Evolutionary conservation across 2,888 invertebrate species (phyloP), one percentile per base, ranked within the genome.

Genomic region (Tenthredo distinguenda): DNA sequence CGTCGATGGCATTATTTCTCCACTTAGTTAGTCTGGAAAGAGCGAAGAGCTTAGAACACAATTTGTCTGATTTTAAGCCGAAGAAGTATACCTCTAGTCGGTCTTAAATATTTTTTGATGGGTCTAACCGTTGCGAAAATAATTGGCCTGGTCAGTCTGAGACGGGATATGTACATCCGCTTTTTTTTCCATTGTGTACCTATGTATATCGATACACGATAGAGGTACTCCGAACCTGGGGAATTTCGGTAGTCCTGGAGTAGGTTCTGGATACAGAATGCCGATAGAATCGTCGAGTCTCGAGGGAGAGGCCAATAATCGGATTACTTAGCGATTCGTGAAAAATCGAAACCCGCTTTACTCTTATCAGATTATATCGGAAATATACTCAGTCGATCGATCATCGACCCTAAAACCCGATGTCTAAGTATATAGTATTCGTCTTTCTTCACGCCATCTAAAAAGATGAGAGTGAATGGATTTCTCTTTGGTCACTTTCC

Each of bases 311-410:
- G 15, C 21, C 72, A 43, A 31, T 77, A 77, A 77, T 77, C 77
- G 50, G 77, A 31, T 77, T 77, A 77, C 77, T 77, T 55, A 77
- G 55, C 47, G 34, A 77, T 77, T 77, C 55, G 77, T 55, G 50
- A 55, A 77, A 77, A 55, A 77, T 77, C 31, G 50, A 77, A 77
- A 77, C 31, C 77, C 50, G 77, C 77, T 77, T 77, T 18, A 77
- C 50, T 50, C 55, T 55, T 55, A 34, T 77, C 15, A 77, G 77
- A 77, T 77, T 77, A 74, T 43, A 43, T 74, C 40, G 40, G 43
- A 43, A 43, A 74, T 37, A 72, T 72, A 43, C 72, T 43, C 43
- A 74, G 26, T 21, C 26, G 21, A 74, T 74, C 43, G 72, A 74
- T 74, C 72, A 74, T 74, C 40, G 40, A 34, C 68, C 68, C 18